Evolutionary conservation across 2,797 vertebrate species (phyloP).

Genomic region (Clarias pachynema): DNA sequence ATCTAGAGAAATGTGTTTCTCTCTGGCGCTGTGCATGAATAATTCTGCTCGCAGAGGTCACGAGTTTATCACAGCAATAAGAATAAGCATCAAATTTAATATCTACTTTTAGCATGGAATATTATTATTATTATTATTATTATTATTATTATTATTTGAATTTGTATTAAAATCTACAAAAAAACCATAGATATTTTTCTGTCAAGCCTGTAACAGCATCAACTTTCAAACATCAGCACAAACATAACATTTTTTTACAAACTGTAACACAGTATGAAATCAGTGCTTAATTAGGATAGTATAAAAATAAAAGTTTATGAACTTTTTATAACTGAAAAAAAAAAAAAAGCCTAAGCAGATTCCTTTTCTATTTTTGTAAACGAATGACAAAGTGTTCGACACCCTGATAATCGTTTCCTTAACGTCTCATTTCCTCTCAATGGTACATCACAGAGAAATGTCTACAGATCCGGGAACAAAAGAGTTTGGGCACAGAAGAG

Average conservation of each 20-base stretch:
- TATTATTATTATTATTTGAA: background rate
- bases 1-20: background rate
- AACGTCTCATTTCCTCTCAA: constrained; percentile 6
- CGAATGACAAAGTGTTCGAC: background rate
- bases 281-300: background rate
- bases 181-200: background rate
- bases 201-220: too few species aligned
- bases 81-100: background rate
- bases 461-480: background rate
- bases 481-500: background rate
- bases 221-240: background rate
- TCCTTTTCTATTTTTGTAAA: background rate
- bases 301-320: background rate
- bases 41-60: constrained; percentile 6
- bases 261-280: background rate
- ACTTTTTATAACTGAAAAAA: background rate
- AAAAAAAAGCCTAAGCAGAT: background rate
- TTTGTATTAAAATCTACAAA: background rate
- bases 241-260: background rate
- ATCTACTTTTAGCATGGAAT: background rate
- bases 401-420: background rate
- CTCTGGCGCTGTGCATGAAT: background rate
- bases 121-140: too few species aligned
- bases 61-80: background rate
- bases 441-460: background rate